Evolutionary conservation across 1,140 invertebrate genomes (phyloP).

Genomic region (Physella acuta): DNA sequence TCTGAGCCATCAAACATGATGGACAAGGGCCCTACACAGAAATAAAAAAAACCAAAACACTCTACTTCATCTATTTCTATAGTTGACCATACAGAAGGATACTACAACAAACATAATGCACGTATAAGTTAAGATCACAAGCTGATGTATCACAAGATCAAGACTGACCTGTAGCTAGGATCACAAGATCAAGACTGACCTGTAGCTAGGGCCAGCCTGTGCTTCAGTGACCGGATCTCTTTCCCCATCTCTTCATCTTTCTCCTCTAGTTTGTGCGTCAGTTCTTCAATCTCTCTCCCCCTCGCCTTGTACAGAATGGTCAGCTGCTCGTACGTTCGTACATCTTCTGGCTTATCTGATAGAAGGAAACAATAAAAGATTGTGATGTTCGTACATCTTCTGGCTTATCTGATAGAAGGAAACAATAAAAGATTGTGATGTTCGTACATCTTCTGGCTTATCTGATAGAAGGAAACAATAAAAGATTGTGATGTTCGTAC

Average conservation of each 20-base stretch:
- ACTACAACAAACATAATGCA: too few relatives aligned
- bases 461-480: background rate
- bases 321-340: slow-evolving; percentile 44
- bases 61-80: too few relatives aligned
- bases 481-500: background rate
- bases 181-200: too few relatives aligned
- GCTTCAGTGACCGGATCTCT: slow-evolving; percentile 51
- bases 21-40: too few relatives aligned
- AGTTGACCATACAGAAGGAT: too few relatives aligned
- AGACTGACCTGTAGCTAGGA: slow-evolving; percentile 49
- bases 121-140: too few relatives aligned
- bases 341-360: slow-evolving; percentile 31
- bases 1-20: too few relatives aligned
- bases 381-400: background rate
- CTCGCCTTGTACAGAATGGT: slow-evolving; percentile 53
- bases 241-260: slow-evolving; percentile 41
- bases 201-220: slow-evolving; percentile 48
- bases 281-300: slow-evolving; percentile 51
- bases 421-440: background rate
- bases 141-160: too few relatives aligned
- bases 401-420: background rate
- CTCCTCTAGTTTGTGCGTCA: slow-evolving; percentile 42
- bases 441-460: background rate
- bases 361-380: slow-evolving; percentile 9
- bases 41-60: too few relatives aligned